A percentile compares a stretch with the other conserved stretches of the same genome.
phyloP scores from a whole-genome alignment of 2,113 vertebrate species.

The Rattus norvegicus region GRCr8 NC_086033.1:80627001-80627500 shows the following conservation, averaged over 20 bases:
- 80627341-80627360: slow-evolving; percentile 1
- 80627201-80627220: background rate
- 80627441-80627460: background rate
- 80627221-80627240: background rate
- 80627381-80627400: background rate
- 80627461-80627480: background rate
- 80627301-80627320: background rate
- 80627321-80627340: slow-evolving; percentile 8
- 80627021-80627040: background rate
- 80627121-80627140: background rate
- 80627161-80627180: too few relatives aligned
- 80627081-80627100: background rate
- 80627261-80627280: background rate
- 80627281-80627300: background rate
- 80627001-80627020: background rate
- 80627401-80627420: background rate
- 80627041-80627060: background rate
- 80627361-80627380: background rate
- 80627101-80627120: background rate
- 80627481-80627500: background rate
- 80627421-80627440: background rate
- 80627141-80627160: background rate
- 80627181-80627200: background rate
- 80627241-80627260: background rate
- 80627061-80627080: background rate